A percentile compares a stretch with the other conserved stretches of the same genome.
These are phyloP conservation scores for Trichopria drosophilae DNA, from an alignment of 2,888 invertebrate genomes.

Conservation along the genomic window DNA sequence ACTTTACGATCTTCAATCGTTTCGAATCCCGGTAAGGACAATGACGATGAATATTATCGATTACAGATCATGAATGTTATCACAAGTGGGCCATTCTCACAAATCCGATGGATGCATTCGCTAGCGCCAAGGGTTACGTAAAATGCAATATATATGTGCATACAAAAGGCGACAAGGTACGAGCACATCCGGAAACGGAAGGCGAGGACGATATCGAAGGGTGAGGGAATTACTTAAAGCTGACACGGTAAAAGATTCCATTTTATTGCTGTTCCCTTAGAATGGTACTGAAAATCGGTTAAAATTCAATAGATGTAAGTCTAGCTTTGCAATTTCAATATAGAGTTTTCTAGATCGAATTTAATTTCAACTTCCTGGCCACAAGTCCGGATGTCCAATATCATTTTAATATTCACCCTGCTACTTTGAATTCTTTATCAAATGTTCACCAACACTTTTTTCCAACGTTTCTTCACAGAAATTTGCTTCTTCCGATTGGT, in stretches of 20 bases:
- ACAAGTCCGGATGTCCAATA: too few relatives aligned
- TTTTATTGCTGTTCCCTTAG: too few relatives aligned
- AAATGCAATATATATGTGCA: conserved; percentile 80
- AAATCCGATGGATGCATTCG: conserved; percentile 65
- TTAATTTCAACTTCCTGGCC: too few relatives aligned
- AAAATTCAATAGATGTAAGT: too few relatives aligned
- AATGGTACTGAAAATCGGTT: too few relatives aligned
- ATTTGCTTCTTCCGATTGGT: conserved; percentile 67
- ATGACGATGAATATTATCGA: neutral
- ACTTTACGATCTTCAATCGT: neutral
- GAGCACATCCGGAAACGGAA: conserved; percentile 60
- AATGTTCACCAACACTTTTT: too few relatives aligned
- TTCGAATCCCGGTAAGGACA: neutral
- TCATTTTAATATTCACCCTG: too few relatives aligned
- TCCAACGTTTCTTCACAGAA: conserved; percentile 61
- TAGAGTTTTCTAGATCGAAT: too few relatives aligned
- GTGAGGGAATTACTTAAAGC: conserved; percentile 61
- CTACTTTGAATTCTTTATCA: too few relatives aligned
- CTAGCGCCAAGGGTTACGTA: conserved; percentile 72
- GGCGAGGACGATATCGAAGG: conserved; percentile 75
- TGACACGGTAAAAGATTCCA: too few relatives aligned
- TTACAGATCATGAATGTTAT: conserved; percentile 76
- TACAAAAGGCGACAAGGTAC: conserved; percentile 69
- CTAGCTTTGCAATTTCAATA: too few relatives aligned
- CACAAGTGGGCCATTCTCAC: conserved; percentile 85